A percentile compares a stretch with the other conserved stretches of the same genome.
These are phyloP conservation scores for Ochotona curzoniae DNA, from an alignment of 2,113 vertebrate species.

Conservation along the genomic window DNA sequence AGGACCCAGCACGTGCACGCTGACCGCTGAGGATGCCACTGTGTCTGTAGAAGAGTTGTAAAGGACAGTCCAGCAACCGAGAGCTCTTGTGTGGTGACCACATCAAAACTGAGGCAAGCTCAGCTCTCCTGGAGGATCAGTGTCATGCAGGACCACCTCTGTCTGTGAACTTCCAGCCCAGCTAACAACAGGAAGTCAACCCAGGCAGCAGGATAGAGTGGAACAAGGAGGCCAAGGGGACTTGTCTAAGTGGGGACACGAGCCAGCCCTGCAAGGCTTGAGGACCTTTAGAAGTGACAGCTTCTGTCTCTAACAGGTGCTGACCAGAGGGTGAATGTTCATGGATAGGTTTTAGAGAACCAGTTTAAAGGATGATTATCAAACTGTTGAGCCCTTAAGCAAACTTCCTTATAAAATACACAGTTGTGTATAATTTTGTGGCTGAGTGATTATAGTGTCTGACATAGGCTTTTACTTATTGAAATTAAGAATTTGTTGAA, in stretches of 20 bases:
- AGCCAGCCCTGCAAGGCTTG: too few relatives aligned
- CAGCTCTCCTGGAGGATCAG: background rate
- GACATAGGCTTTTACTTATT: background rate
- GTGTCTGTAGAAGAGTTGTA: background rate
- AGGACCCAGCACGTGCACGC: background rate
- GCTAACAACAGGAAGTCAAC: background rate
- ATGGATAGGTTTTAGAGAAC: background rate
- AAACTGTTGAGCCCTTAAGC: background rate
- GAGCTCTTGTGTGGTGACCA: background rate
- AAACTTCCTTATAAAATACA: constrained; percentile 9
- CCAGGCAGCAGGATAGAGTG: background rate
- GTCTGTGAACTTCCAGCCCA: background rate
- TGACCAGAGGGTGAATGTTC: background rate
- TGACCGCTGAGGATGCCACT: background rate
- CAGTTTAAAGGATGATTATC: constrained; percentile 39
- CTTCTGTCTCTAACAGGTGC: background rate
- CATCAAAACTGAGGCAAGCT: background rate
- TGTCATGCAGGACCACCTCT: background rate
- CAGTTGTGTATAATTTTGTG: background rate
- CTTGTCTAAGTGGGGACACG: background rate
- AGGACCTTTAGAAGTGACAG: background rate
- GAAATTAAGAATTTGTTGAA: background rate
- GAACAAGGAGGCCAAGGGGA: background rate
- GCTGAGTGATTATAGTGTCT: background rate
- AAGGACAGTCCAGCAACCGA: background rate